Conservation (phyloP, 2,797 vertebrate species). For the Steatocranus sp. region DNA sequence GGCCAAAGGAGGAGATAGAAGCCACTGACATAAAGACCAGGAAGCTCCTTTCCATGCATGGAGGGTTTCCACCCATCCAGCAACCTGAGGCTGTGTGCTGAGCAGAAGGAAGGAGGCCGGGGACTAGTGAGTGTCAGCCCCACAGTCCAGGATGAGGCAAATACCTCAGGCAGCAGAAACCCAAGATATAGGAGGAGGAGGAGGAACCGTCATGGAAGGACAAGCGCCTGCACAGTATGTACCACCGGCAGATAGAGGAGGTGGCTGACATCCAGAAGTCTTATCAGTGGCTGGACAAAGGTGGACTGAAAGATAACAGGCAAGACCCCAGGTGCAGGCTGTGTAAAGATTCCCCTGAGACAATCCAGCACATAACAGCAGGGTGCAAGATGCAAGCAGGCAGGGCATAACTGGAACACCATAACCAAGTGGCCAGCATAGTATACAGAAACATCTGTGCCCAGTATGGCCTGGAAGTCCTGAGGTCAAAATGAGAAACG, state of each 20-base stretch:
- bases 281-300: neutral
- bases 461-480: rapidly evolving
- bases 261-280: neutral
- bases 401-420: rapidly evolving
- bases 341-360: neutral
- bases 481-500: rapidly evolving
- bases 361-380: neutral
- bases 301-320: rapidly evolving
- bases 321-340: neutral
- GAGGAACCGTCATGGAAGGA: neutral
- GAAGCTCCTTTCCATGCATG: neutral
- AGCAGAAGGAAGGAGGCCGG: neutral
- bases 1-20: neutral
- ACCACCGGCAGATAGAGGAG: neutral
- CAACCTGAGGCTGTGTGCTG: neutral
- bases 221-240: rapidly evolving
- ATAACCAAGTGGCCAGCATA: neutral
- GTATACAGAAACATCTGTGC: rapidly evolving
- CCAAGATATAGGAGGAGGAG: neutral
- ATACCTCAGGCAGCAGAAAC: neutral
- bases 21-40: neutral
- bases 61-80: neutral
- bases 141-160: neutral
- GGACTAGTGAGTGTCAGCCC: rapidly evolving
- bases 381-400: neutral